Evolutionary conservation across 1,140 invertebrate genomes (phyloP), one percentile per base, ranked within the genome.

Genomic region (Drosophila equinoxialis): DNA sequence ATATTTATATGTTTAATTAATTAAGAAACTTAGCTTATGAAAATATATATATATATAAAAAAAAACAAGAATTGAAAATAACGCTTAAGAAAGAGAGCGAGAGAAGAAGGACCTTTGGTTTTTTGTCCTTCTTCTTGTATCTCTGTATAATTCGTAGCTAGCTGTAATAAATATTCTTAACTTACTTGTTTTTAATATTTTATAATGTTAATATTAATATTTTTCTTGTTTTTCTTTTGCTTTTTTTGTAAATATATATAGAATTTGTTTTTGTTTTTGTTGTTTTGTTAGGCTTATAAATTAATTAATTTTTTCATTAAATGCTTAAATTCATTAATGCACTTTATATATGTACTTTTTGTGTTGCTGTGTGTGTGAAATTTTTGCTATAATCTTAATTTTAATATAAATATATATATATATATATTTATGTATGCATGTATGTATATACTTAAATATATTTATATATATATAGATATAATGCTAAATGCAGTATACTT

Each of bases 301-400:
- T 87, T 86, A 87, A 86, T 82, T 86, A 87, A 87, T 59, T 59
- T 86, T 30, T 87, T 82, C 79, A 77, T 89, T 87, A 83, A 89
- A 89, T 89, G 84, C 84, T 89, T 89, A 89, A 89, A 89, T 84
- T 89, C 84, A 89, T 89, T 89, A 89, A 89, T 89, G 84, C 84
- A 89, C 84, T 89, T 89, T 89, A 89, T 89, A 89, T 89, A 89
- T 89, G 84, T 89, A 89, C 84, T 89, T 89, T 84, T 89, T 89
- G 84, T 81, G 84, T 89, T 85, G 81, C 83, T 86, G 76, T 86
- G 78, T 85, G 83, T 86, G 82, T 79, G 77, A 79, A 75, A 65
- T 69, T 73, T 79, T 84, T 81, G 54, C 84, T 87, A 89, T 84
- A 80, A 77, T 81, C 73, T 63, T 74, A 74, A 26, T 62, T 61